Evolutionary conservation across 2,797 vertebrate species (phyloP), one percentile per base, ranked within the genome.

Genomic region (Knipowitschia caucasica): DNA sequence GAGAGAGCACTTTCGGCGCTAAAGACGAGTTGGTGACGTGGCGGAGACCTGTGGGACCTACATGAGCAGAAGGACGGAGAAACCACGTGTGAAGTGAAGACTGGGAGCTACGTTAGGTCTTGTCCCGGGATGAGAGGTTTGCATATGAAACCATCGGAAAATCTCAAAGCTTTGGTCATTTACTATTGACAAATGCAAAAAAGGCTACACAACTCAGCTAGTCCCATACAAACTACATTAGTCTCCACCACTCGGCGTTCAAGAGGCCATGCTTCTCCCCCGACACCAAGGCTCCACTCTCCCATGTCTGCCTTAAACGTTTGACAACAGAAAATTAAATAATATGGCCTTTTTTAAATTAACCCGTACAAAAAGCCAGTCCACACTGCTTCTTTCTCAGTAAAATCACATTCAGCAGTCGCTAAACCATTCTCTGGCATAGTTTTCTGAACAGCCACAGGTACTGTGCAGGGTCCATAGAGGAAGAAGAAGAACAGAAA

Each of bases 341-440:
- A 90, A 89, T 90, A 91, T 90, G 88, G 89, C 90, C 87, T 87
- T 88, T 88, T 80, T 85, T 73, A 83, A 91, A 91, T 90, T 81
- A 91, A 91, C 91, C 91, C 89, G 87, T 91, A 91, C 85, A 88
- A 85, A 90, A 89, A 91, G 88, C 89, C 90, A 91, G 88, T 87
- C 87, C 87, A 85, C 81, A 55, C 88, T 86, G 84, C 86, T 86
- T 86, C 82, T 88, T 86, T 87, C 88, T 88, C 89, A 88, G 83
- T 89, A 86, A 89, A 89, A 89, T 90, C 87, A 92, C 91, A 92
- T 92, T 92, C 89, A 91, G 87, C 89, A 90, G 89, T 91, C 91
- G 86, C 88, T 87, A 73, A 89, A 87, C 84, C 90, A 83, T 89
- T 86, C 89, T 88, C 86, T 87, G 86, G 78, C 84, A 86, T 73